phyloP scores from a whole-genome alignment of 2,113 vertebrate species.

The Delphinapterus leucas region DNA sequence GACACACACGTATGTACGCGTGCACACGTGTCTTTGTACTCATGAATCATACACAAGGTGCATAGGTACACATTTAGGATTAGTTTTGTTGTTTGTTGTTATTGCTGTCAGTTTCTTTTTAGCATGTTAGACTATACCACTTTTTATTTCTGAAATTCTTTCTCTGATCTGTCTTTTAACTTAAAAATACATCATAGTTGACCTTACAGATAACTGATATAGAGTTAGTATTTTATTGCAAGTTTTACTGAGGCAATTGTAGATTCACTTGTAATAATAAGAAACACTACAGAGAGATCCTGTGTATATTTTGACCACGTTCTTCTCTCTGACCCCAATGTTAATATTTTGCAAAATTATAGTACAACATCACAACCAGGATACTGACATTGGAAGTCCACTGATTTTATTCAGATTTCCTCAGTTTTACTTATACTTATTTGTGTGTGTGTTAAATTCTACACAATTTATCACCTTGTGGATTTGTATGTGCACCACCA shows the following conservation, averaged over 20 bases:
- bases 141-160: not conserved
- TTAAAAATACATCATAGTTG: not conserved
- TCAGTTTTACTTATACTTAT: not conserved
- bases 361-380: not conserved
- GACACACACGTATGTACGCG: fast-evolving
- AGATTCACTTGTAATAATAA: not conserved
- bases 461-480: not conserved
- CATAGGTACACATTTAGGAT: not conserved
- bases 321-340: no score
- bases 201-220: not conserved
- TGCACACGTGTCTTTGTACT: not conserved
- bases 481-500: not conserved
- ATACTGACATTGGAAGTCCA: fast-evolving
- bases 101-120: not conserved
- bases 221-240: not conserved
- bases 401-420: not conserved
- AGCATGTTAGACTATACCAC: not conserved
- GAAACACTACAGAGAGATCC: not conserved
- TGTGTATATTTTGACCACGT: not conserved
- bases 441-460: not conserved
- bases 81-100: not conserved
- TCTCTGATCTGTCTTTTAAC: not conserved
- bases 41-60: not conserved
- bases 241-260: not conserved
- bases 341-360: not conserved